Base-by-base conservation (phyloP, 2,888 invertebrate species). In the Lobophora halterata region DNA sequence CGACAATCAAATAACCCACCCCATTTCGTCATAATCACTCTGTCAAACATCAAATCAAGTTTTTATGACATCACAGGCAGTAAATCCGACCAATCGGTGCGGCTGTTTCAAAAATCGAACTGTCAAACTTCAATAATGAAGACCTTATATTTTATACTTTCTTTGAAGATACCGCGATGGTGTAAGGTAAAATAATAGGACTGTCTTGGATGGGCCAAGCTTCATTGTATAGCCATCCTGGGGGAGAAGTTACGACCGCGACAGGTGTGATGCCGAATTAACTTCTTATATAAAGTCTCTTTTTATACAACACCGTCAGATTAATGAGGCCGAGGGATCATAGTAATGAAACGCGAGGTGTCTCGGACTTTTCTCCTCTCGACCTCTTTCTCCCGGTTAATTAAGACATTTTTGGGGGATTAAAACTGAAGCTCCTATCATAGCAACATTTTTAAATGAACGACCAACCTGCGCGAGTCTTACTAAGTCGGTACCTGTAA, bases 241-340 rank as follows among this genome's bases (percentile, higher is more conserved):
- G 64, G 76, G 81, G 77, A 68, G 60, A 76, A 85, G 80, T 86
- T 86, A 86, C 79, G 85, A 83, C 66, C 77, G 71, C 65, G 83
- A 83, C 86, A 86, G 86, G 86, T 87, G 86, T 78, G 82, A 82
- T 79, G 76, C 65, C 70, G 79, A 85, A 86, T 87, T 83, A 85
- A 86, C 81, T 79, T 81, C 76, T 81, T 80, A 78, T 81, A 82
- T 79, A 83, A 79, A 78, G 71, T 71, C 71, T 58, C 75, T 79
- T 85, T 83, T 85, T 83, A 78, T 79, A 75, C 78, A 80, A 68
- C 71, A 70, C 72, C 71, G 75, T 71, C 79, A 66, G 61, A 71
- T 80, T 81, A 82, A 81, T 81, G 79, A 83, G 71, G 64, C 66
- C 62, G 49, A 57, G 75, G 79, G 79, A 76, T 78, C 74, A 73